These are phyloP conservation scores for Trichomycterus rosablanca DNA, from an alignment of 2,113 vertebrate genomes.

Conservation along the genomic window DNA sequence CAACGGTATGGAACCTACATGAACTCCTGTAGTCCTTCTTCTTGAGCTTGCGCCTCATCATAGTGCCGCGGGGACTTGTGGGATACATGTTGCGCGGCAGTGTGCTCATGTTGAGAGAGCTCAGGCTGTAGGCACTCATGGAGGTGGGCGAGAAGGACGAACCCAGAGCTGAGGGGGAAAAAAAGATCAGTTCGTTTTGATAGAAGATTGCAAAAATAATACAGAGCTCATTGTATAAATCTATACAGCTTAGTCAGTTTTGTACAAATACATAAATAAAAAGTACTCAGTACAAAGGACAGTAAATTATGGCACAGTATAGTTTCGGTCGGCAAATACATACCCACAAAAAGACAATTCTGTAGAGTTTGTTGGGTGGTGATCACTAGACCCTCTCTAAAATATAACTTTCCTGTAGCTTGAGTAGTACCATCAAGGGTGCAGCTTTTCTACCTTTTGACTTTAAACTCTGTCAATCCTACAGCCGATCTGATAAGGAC, in stretches of 20 bases:
- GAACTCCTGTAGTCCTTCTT: slow-evolving; percentile 99
- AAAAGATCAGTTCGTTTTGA: too few species aligned
- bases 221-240: not conserved
- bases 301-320: too few species aligned
- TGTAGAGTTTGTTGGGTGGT: too few species aligned
- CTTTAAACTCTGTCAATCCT: too few species aligned
- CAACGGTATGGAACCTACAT: slow-evolving; percentile 69
- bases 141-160: slow-evolving; percentile 96
- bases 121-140: slow-evolving; percentile 98
- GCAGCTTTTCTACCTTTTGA: too few species aligned
- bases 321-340: not conserved
- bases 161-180: slow-evolving; percentile 74
- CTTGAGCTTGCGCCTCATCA: slow-evolving; percentile 92
- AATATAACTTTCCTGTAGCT: too few species aligned
- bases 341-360: not conserved
- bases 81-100: slow-evolving; percentile 95
- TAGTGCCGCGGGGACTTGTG: slow-evolving; percentile 88
- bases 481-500: too few species aligned
- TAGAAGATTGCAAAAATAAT: too few species aligned
- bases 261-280: not conserved
- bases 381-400: too few species aligned
- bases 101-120: slow-evolving; percentile 93
- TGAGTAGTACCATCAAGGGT: too few species aligned
- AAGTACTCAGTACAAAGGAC: too few species aligned
- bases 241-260: too few species aligned